Base-by-base conservation (phyloP, 2,888 invertebrate species). In the Luperina testacea region DNA sequence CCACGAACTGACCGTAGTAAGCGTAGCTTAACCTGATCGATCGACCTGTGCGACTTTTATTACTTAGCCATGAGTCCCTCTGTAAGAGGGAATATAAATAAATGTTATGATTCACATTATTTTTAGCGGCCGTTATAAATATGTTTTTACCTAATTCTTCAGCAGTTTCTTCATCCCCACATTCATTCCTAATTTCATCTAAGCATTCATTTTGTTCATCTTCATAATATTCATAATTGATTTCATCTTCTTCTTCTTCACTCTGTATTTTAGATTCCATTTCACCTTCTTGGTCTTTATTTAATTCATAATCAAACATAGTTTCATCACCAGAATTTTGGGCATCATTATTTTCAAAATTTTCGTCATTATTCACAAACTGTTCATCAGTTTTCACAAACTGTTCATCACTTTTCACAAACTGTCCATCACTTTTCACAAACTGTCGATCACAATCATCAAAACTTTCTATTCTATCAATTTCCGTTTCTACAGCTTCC, bases 161-260 rank as follows among this genome's bases (percentile, higher is more conserved):
- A 53, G 27, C 38, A 57, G 38, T 48, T 42, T 77, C 80, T 32
- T 84, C 73, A 69, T 75, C 76, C 20, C 13, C 48, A 48, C 74
- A 57, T 68, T 83, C 83, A 80, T 78, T 83, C 74, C 82, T 83
- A 32, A 84, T 77, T 64, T 84, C 80, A 64, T 72, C 65, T 27
- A 70, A 59, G 70, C 77, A 83, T 42, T 72, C 59, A 79, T 72
- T 73, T 2, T 68, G 42, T 48, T 78, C 78, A 7, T 87, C 80
- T 75, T 84, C 72, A 51, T 76, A 87, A 67, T 51, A 72, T 20
- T 78, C 80, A 64, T 77, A 83, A 77, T 72, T 68, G 0, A 64
- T 13, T 57, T 51, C 73, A 72, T 72, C 59, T 68, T 70, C 59
- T 6, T 77, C 76, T 38, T 77, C 59, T 15, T 17, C 63, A 63